Evolutionary conservation across 2,888 invertebrate genomes (phyloP).

Genomic region (Digitonthophagus gazella): DNA sequence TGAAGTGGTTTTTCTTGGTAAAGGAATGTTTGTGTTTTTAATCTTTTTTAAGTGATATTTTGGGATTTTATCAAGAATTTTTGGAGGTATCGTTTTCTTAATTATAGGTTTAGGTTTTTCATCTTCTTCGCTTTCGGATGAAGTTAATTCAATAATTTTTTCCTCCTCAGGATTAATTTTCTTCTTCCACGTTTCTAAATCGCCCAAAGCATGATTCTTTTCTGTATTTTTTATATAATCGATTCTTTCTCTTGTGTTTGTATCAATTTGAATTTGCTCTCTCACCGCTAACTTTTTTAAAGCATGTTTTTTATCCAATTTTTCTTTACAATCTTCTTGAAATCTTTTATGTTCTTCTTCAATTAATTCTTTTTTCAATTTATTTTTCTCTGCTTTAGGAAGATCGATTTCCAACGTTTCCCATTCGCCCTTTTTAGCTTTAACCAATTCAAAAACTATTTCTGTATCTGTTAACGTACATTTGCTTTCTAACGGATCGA

Average conservation of each 20-base stretch:
- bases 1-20: conserved; percentile 57
- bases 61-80: conserved; percentile 33
- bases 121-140: conserved; percentile 29
- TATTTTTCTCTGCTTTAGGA: conserved; percentile 57
- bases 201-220: conserved; percentile 62
- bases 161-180: conserved; percentile 29
- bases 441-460: conserved; percentile 66
- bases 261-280: conserved; percentile 61
- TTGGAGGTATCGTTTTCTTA: not conserved
- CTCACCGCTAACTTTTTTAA: conserved; percentile 60
- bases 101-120: not conserved
- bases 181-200: conserved; percentile 62
- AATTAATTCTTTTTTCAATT: conserved; percentile 58
- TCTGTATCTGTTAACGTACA: conserved; percentile 63
- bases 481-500: conserved; percentile 62
- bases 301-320: conserved; percentile 54
- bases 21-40: conserved; percentile 53
- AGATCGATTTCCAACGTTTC: conserved; percentile 57
- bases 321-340: conserved; percentile 57
- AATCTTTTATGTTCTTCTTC: conserved; percentile 58
- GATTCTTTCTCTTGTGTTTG: conserved; percentile 60
- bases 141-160: conserved; percentile 32
- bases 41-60: conserved; percentile 42
- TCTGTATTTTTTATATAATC: conserved; percentile 62
- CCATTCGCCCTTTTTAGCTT: conserved; percentile 60